phyloP scores from a whole-genome alignment of 2,113 vertebrate species.

The Plecotus auritus region DNA sequence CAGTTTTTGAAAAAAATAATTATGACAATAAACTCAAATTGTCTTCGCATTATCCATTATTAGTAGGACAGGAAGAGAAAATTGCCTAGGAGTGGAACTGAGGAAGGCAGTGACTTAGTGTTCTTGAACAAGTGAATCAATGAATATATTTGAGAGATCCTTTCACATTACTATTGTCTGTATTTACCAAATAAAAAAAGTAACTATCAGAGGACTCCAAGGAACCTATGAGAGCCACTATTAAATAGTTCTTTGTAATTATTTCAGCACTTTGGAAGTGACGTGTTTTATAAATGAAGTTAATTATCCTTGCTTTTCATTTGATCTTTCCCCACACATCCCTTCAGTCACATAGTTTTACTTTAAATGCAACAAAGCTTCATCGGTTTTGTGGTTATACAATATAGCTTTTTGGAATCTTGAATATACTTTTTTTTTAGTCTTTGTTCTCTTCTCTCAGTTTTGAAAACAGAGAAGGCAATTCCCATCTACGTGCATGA shows the following conservation, averaged over 20 bases:
- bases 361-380: neutral
- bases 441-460: neutral
- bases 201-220: neutral
- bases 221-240: neutral
- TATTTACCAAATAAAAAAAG: neutral
- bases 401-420: neutral
- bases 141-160: neutral
- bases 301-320: neutral
- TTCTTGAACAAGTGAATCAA: neutral
- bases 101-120: neutral
- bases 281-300: neutral
- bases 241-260: neutral
- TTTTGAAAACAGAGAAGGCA: neutral
- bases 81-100: no score
- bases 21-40: neutral
- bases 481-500: neutral
- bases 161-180: neutral
- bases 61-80: neutral
- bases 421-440: constrained; percentile 30
- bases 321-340: neutral
- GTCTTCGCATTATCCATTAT: neutral
- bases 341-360: neutral
- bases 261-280: neutral
- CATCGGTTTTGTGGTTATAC: neutral
- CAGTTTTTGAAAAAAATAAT: neutral